Evolutionary conservation across 2,113 vertebrate species (phyloP).

Genomic region (Phylloscopus whistleri): DNA sequence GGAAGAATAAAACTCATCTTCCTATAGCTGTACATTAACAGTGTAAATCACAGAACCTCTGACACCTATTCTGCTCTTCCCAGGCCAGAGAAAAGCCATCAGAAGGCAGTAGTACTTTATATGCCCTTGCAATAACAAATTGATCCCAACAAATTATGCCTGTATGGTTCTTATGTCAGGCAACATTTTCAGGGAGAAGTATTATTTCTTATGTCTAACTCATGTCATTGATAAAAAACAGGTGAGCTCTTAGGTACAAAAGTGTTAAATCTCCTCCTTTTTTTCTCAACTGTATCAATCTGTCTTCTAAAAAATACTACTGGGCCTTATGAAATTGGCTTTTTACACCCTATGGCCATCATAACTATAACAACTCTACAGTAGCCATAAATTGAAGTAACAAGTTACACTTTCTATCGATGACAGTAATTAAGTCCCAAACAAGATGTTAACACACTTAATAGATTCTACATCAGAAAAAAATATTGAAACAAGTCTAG

Average conservation of each 20-base stretch:
- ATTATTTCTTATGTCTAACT: not conserved
- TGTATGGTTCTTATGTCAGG: not conserved
- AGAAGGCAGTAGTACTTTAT: not conserved
- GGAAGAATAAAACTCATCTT: not conserved
- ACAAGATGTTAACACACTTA: not conserved
- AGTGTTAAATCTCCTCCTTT: not conserved
- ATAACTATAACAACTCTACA: not conserved
- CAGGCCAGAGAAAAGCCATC: not conserved
- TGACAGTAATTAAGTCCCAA: not conserved
- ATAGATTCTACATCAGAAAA: not conserved
- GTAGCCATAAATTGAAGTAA: not conserved
- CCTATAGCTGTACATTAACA: accelerated
- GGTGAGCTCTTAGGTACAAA: not conserved
- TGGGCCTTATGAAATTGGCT: not conserved
- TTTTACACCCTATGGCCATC: not conserved
- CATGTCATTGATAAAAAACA: not conserved
- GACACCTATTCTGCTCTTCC: not conserved
- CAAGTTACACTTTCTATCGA: not conserved
- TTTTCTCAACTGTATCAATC: not conserved
- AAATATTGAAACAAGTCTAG: not conserved
- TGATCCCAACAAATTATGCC: not conserved
- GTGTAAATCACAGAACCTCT: not conserved
- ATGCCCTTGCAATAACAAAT: not conserved
- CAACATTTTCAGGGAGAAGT: not conserved
- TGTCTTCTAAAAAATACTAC: not conserved